Percentiles rank a stretch among this genome's conserved stretches.
Conservation (phyloP, 2,113 vertebrate species). For the Limnothrissa miodon region DNA sequence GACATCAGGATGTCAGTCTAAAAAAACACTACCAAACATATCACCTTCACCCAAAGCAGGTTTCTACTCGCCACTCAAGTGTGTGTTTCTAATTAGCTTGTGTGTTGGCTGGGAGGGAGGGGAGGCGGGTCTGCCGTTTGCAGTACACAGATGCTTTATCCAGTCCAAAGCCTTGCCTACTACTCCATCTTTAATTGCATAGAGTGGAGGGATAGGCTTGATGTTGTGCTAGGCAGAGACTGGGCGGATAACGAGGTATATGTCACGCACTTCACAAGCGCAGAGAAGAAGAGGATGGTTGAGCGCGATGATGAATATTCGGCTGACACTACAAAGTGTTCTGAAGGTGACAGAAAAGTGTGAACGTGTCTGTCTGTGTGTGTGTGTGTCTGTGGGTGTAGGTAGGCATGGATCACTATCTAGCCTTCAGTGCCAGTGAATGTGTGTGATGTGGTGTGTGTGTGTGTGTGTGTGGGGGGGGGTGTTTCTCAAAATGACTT, state of each 20-base stretch:
- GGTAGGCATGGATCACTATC: background rate
- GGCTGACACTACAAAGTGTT: background rate
- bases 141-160: background rate
- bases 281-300: background rate
- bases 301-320: background rate
- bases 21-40: no score
- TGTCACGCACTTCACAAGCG: background rate
- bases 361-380: background rate
- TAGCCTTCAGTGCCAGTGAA: background rate
- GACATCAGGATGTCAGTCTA: no score
- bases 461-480: background rate
- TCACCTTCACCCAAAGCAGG: no score
- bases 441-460: background rate
- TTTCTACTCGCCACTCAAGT: no score
- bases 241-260: background rate
- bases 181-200: background rate
- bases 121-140: no score
- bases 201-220: background rate
- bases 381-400: background rate
- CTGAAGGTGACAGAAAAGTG: background rate
- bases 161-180: background rate
- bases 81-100: no score
- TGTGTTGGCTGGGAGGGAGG: background rate
- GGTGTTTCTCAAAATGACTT: background rate
- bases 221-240: background rate